phyloP scores from a whole-genome alignment of 2,797 vertebrate genomes.

The Catostomus latipinnis region DNA sequence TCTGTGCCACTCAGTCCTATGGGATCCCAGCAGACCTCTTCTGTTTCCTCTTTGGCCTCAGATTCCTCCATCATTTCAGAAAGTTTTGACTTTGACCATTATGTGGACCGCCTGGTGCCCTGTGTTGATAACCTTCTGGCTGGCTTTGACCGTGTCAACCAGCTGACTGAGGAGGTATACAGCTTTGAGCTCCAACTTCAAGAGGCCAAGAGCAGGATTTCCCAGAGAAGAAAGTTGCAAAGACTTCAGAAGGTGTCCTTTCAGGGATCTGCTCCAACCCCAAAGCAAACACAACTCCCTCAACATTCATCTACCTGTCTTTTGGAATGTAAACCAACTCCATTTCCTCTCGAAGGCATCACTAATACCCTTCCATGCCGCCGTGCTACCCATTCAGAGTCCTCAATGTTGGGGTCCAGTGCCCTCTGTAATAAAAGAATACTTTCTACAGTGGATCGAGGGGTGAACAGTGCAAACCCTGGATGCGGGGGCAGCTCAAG shows the following conservation, averaged over 20 bases:
- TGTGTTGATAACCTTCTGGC: slow-evolving; percentile 69
- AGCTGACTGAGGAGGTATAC: slow-evolving; percentile 71
- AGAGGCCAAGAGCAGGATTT: slow-evolving; percentile 52
- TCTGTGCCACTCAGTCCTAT: slow-evolving; percentile 55
- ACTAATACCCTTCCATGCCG: slow-evolving; percentile 46
- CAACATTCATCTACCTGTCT: slow-evolving; percentile 53
- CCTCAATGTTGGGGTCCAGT: slow-evolving; percentile 50
- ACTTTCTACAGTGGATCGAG: slow-evolving; percentile 26
- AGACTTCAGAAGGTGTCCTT: slow-evolving; percentile 40
- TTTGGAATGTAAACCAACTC: slow-evolving; percentile 42
- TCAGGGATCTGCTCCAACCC: slow-evolving; percentile 46
- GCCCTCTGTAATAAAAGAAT: slow-evolving; percentile 17
- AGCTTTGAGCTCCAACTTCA: slow-evolving; percentile 73
- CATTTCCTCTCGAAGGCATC: slow-evolving; percentile 19
- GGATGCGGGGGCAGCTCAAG: slow-evolving; percentile 49
- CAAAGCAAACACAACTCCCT: slow-evolving; percentile 27
- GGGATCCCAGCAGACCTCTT: slow-evolving; percentile 57
- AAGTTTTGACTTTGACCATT: slow-evolving; percentile 63
- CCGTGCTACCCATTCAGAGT: slow-evolving; percentile 71
- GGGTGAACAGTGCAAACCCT: slow-evolving; percentile 18
- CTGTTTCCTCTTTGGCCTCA: slow-evolving; percentile 66
- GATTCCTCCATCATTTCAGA: slow-evolving; percentile 63
- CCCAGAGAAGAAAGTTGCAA: slow-evolving; percentile 17
- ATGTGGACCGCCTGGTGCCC: slow-evolving; percentile 73
- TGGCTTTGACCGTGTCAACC: slow-evolving; percentile 77